These are phyloP conservation scores for Oreochromis aureus DNA, from an alignment of 2,113 vertebrate species.

Conservation along the genomic window DNA sequence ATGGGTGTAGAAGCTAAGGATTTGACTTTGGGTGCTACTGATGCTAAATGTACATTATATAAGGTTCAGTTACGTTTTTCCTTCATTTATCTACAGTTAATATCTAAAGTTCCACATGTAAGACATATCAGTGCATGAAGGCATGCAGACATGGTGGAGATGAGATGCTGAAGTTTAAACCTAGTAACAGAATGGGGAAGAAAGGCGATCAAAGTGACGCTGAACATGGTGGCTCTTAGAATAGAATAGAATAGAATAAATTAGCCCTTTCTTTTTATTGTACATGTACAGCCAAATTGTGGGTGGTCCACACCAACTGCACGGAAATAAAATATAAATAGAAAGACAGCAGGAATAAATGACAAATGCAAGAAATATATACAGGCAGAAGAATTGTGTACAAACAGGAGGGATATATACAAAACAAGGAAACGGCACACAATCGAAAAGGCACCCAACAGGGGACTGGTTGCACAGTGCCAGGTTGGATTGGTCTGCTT, in stretches of 20 bases:
- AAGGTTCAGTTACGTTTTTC: not conserved
- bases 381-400: not conserved
- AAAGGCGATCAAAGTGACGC: not conserved
- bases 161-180: not conserved
- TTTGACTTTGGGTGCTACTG: not conserved
- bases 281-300: not conserved
- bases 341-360: not conserved
- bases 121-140: not conserved
- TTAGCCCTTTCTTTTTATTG: not conserved
- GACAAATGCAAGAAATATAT: not conserved
- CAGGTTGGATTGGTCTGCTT: not conserved
- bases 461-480: not conserved
- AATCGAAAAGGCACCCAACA: not conserved
- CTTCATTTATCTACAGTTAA: not conserved
- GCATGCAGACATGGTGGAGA: not conserved
- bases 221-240: not conserved
- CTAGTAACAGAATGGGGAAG: not conserved
- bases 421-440: not conserved
- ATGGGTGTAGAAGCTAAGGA: not conserved
- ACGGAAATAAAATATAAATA: not conserved
- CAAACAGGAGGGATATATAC: not conserved
- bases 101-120: not conserved
- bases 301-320: not conserved
- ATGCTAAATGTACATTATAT: not conserved
- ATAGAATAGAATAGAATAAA: not conserved